These are phyloP conservation scores for Danio albolineatus DNA, from an alignment of 2,797 vertebrate species.

Conservation along the genomic window DNA sequence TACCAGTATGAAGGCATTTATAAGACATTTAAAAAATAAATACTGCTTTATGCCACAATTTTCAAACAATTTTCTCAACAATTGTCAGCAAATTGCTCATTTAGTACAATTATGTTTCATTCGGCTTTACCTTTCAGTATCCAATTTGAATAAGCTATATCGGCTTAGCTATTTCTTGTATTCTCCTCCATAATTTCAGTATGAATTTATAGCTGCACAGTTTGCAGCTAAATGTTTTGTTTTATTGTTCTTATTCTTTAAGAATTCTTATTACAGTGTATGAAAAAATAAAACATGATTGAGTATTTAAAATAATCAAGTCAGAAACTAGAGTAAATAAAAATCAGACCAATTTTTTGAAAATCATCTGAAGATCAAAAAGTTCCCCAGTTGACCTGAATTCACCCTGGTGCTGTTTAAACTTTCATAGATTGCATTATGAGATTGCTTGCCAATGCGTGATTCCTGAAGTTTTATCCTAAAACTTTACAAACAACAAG, in stretches of 20 bases:
- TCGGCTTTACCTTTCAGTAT: background rate
- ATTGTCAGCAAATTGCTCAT: background rate
- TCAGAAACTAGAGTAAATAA: too few species aligned
- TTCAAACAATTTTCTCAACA: background rate
- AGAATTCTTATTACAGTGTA: background rate
- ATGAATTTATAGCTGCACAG: background rate
- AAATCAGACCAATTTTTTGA: background rate
- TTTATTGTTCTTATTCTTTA: background rate
- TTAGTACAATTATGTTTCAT: background rate
- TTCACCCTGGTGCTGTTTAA: background rate
- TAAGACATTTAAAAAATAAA: background rate
- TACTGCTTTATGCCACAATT: background rate
- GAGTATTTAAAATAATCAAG: too few species aligned
- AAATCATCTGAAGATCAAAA: background rate
- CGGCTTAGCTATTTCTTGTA: too few species aligned
- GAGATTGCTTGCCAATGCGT: background rate
- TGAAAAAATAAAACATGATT: background rate
- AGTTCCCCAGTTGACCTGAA: background rate
- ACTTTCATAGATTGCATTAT: background rate
- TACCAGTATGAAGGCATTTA: background rate
- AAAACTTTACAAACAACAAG: slow-evolving; percentile 11
- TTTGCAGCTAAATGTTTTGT: background rate
- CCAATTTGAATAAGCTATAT: background rate
- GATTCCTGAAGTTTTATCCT: background rate
- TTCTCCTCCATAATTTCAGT: too few species aligned